Conservation (phyloP, 2,888 invertebrate species). For the Merodon equestris region DNA sequence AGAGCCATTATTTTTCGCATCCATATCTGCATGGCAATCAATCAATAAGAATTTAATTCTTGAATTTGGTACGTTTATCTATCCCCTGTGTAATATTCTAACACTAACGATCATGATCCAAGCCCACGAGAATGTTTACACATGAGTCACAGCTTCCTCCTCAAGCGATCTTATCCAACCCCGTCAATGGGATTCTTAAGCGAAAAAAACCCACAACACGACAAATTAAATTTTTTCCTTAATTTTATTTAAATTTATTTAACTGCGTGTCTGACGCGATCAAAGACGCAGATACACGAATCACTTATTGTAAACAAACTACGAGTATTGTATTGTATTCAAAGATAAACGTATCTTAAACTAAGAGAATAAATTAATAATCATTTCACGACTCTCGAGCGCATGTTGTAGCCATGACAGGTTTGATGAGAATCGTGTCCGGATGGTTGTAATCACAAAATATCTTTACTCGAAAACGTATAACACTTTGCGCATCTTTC, state of each 20-base stretch:
- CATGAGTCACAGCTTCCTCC: no score
- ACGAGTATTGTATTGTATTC: no score
- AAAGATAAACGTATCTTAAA: slow-evolving; percentile 2
- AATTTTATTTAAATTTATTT: slow-evolving; percentile 47
- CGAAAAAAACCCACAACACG: neutral
- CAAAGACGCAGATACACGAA: slow-evolving; percentile 15
- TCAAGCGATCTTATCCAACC: no score
- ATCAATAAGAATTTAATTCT: no score
- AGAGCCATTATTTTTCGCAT: no score
- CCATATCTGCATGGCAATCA: no score
- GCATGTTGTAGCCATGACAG: neutral
- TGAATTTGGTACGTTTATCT: no score
- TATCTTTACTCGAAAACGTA: no score
- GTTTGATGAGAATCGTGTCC: slow-evolving; percentile 33
- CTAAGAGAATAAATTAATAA: slow-evolving; percentile 47
- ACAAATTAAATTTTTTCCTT: slow-evolving; percentile 11
- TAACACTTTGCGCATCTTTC: slow-evolving; percentile 7
- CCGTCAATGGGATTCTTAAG: no score
- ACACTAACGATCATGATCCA: no score
- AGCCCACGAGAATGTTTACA: no score
- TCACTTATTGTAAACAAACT: slow-evolving; percentile 8
- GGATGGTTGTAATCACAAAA: neutral
- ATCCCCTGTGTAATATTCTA: no score
- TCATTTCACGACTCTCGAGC: slow-evolving; percentile 39
- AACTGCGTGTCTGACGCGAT: slow-evolving; percentile 36